Base-by-base conservation (phyloP, 2,113 vertebrate species). In the Xiphophorus hellerii region DNA sequence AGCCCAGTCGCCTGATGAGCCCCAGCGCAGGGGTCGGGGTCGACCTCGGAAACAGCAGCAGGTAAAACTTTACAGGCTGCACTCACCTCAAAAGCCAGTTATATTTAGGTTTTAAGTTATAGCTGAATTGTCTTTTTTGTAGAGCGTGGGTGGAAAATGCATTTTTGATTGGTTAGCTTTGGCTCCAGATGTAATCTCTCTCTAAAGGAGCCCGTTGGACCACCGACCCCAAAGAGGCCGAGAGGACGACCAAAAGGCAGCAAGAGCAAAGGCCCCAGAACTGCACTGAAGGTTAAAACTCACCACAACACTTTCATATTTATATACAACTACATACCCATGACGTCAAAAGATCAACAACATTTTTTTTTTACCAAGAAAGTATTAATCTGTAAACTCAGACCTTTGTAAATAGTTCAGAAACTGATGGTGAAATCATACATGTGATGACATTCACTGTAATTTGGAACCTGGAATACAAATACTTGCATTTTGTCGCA, bases 191-290 rank as follows among this genome's bases (percentile, higher is more conserved):
- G 10, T 77, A 3, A 74, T 79, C 13, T 89, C 51, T 81, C 73
- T 81, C 69, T 70, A 51, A 87, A 96, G 95, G 95, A 94, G 77
- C 92, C 93, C 33, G 88, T 87, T 58, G 94, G 93, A 81, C 94
- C 94, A 72, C 89, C 93, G 2, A 88, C 93, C 80, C 94, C 94
- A 78, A 95, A 94, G 84, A 89, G 95, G 71, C 95, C 94, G 2
- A 92, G 95, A 73, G 95, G 95, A 88, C 86, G 95, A 77, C 95
- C 95, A 0, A 94, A 92, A 85, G 95, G 95, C 78, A 96, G 95
- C 84, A 96, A 94, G 84, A 94, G 94, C 86, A 96, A 96, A 89
- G 90, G 86, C 42, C 90, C 89, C 27, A 90, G 62, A 69, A 87
- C 85, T 78, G 89, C 90, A 77, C 85, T 90, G 44, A 95, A 93